A percentile compares a stretch with the other conserved stretches of the same genome.
Conservation (phyloP, 2,113 vertebrate genomes). For the Ornithorhynchus anatinus region DNA sequence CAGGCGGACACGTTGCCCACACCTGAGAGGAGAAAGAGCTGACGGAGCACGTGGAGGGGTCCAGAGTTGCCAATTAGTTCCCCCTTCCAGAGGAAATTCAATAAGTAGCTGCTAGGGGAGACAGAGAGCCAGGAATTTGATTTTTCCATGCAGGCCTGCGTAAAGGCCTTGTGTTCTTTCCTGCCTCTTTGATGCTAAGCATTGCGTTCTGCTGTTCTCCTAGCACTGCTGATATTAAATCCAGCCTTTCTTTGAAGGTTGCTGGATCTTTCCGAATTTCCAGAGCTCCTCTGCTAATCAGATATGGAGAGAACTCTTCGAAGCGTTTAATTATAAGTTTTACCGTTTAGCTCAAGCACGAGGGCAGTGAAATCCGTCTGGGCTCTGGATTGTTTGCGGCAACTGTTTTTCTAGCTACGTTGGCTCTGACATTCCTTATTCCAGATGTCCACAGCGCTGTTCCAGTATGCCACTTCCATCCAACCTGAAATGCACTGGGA, state of each 20-base stretch:
- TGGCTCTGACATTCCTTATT: neutral
- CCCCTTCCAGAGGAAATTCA: neutral
- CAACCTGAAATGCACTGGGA: neutral
- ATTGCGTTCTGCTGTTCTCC: conserved; percentile 39
- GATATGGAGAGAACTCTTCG: neutral
- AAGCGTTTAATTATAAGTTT: too few relatives aligned
- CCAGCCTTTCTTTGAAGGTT: neutral
- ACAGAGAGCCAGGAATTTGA: neutral
- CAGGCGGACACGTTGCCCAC: neutral
- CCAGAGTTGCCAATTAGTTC: neutral
- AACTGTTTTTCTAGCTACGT: too few relatives aligned
- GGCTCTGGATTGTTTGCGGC: too few relatives aligned
- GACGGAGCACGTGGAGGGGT: neutral
- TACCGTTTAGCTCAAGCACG: too few relatives aligned
- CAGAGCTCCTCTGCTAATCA: conserved; percentile 14
- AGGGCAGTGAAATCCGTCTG: too few relatives aligned
- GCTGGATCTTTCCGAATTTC: conserved; percentile 2
- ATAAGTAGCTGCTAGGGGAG: neutral
- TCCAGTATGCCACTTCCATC: too few relatives aligned
- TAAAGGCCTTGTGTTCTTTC: conserved; percentile 29
- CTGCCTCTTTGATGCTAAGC: conserved; percentile 6
- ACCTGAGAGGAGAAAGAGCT: neutral
- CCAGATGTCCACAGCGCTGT: neutral
- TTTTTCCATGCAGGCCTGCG: conserved; percentile 2
- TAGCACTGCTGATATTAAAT: conserved; percentile 27